Evolutionary conservation across 1,140 invertebrate genomes (phyloP).

Genomic region (Drosophila leontia): DNA sequence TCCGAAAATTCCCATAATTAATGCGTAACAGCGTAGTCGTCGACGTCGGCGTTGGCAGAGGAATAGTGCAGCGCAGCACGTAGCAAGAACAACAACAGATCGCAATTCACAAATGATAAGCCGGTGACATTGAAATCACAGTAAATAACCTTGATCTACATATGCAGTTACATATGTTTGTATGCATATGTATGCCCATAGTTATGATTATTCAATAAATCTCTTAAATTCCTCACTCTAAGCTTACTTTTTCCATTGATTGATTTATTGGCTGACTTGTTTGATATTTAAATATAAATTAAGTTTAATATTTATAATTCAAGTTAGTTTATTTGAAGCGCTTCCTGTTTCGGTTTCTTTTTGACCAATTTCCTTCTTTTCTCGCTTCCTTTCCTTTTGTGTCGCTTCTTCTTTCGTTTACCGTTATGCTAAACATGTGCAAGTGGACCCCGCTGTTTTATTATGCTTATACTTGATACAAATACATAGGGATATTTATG

Average conservation of each 20-base stretch:
- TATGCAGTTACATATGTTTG: constrained; percentile 3
- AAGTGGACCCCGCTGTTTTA: constrained; percentile 34
- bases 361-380: constrained; percentile 4
- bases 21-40: constrained; percentile 60
- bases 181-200: neutral
- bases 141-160: constrained; percentile 40
- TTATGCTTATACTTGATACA: constrained; percentile 4
- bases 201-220: neutral
- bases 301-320: neutral
- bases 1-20: constrained; percentile 73
- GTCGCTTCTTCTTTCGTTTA: constrained; percentile 10
- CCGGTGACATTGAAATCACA: constrained; percentile 40
- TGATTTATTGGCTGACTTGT: neutral
- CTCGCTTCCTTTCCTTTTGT: constrained; percentile 1
- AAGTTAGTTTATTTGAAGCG: constrained; percentile 1
- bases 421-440: constrained; percentile 50
- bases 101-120: constrained; percentile 19
- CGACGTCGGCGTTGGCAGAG: constrained; percentile 18
- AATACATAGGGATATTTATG: neutral
- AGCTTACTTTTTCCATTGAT: neutral
- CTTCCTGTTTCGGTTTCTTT: constrained; percentile 14
- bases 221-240: neutral
- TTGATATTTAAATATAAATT: neutral
- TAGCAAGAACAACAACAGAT: constrained; percentile 29
- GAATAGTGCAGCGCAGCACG: constrained; percentile 39